Conservation (phyloP, 2,888 invertebrate genomes). For the Cheilosia pagana region DNA sequence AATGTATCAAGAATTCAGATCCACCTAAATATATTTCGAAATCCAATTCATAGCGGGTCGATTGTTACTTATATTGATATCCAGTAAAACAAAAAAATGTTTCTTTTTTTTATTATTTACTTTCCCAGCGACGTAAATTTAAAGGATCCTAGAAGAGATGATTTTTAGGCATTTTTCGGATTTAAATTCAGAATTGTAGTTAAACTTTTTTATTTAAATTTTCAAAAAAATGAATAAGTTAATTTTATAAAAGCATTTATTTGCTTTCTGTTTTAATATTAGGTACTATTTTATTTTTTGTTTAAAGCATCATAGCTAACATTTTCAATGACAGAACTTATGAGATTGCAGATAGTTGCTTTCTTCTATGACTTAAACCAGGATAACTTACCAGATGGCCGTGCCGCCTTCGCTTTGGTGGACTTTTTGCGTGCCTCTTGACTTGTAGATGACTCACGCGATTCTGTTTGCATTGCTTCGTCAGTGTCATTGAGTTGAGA, state of each 20-base stretch:
- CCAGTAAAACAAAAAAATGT: constrained; percentile 33
- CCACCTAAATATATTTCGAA: constrained; percentile 53
- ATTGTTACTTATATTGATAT: constrained; percentile 40
- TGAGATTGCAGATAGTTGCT: constrained; percentile 22
- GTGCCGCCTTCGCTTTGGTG: constrained; percentile 81
- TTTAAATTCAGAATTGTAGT: constrained; percentile 12
- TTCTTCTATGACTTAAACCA: constrained; percentile 76
- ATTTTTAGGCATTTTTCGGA: constrained; percentile 54
- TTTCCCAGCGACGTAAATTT: constrained; percentile 73
- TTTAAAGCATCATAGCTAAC: constrained; percentile 30
- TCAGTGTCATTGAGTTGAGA: constrained; percentile 92
- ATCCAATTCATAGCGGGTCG: constrained; percentile 59
- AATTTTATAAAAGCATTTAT: not conserved
- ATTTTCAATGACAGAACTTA: constrained; percentile 20
- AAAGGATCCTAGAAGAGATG: constrained; percentile 71
- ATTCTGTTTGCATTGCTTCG: constrained; percentile 91
- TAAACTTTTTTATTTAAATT: not conserved
- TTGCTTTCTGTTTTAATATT: not conserved
- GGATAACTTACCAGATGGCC: constrained; percentile 78
- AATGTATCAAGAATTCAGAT: constrained; percentile 27
- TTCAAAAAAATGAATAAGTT: not conserved
- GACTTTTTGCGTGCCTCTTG: constrained; percentile 82
- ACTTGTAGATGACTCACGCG: constrained; percentile 85
- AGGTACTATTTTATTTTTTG: constrained; percentile 19
- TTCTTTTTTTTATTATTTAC: constrained; percentile 43